Percentiles rank a stretch among this genome's conserved stretches.
Evolutionary conservation across 2,888 invertebrate genomes (phyloP).

Genomic region (Ochropleura plecta): DNA sequence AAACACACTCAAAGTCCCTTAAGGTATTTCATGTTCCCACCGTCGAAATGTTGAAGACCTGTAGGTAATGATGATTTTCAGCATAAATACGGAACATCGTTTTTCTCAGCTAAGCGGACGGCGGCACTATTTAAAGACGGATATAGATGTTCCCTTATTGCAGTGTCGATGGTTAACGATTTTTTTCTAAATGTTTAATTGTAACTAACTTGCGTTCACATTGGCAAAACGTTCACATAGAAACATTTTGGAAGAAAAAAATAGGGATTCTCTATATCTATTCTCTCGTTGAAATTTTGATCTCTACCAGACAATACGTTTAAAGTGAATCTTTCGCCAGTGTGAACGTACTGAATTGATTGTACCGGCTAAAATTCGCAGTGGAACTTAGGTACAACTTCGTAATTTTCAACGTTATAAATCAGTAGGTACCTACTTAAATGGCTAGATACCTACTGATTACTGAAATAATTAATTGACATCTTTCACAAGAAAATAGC

Average conservation of each 20-base stretch:
- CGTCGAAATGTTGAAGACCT: background rate
- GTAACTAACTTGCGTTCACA: background rate
- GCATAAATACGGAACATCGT: constrained; percentile 7
- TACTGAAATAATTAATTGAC: constrained; percentile 34
- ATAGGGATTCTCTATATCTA: background rate
- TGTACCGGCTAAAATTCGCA: background rate
- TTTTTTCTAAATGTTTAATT: constrained; percentile 3
- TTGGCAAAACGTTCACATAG: background rate
- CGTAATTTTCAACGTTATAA: background rate
- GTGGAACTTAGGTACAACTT: constrained; percentile 40
- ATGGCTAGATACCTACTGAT: background rate
- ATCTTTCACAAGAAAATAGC: constrained; percentile 2
- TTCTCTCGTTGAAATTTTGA: background rate
- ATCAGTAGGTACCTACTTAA: background rate
- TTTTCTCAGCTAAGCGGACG: constrained; percentile 58
- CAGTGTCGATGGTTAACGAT: constrained; percentile 46
- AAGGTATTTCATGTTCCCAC: background rate
- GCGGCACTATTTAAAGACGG: constrained; percentile 61
- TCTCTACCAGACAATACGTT: background rate
- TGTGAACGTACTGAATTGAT: background rate
- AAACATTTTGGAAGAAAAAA: background rate
- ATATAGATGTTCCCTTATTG: constrained; percentile 45
- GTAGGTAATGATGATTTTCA: constrained; percentile 1
- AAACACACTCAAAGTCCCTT: background rate
- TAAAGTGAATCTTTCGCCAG: background rate